phyloP scores from a whole-genome alignment of 2,888 invertebrate species.

The Apamea crenata region DNA sequence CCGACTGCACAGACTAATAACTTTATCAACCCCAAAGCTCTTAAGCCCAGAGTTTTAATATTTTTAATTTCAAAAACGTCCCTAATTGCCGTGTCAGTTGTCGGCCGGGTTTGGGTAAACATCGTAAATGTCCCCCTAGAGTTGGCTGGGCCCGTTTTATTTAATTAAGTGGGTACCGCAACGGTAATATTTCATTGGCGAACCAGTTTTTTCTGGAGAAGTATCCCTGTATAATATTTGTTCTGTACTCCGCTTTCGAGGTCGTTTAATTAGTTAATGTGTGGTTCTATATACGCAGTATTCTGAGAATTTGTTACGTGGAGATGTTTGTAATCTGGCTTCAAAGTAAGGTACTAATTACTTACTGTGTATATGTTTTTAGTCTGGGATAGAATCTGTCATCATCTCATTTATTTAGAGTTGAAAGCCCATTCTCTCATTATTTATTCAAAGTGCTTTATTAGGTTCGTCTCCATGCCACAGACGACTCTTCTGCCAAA shows the following conservation, averaged over 20 bases:
- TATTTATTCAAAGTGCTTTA: too few species aligned
- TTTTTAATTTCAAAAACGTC: slow-evolving; percentile 70
- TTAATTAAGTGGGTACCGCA: slow-evolving; percentile 70
- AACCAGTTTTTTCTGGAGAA: slow-evolving; percentile 38
- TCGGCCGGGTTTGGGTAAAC: slow-evolving; percentile 68
- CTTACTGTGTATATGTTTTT: not conserved
- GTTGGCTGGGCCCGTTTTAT: slow-evolving; percentile 67
- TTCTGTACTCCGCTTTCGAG: slow-evolving; percentile 8
- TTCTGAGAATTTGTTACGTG: not conserved
- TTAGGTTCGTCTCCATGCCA: not conserved
- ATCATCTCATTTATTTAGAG: not conserved
- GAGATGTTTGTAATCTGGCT: not conserved
- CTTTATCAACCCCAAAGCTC: slow-evolving; percentile 30
- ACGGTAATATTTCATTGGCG: slow-evolving; percentile 59
- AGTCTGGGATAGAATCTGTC: not conserved
- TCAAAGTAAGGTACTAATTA: not conserved
- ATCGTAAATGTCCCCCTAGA: slow-evolving; percentile 71
- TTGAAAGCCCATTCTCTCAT: too few species aligned
- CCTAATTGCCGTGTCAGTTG: slow-evolving; percentile 73
- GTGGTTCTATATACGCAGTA: slow-evolving; percentile 6
- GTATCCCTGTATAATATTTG: slow-evolving; percentile 45
- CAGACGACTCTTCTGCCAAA: not conserved
- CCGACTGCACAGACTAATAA: slow-evolving; percentile 22
- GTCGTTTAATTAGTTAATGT: slow-evolving; percentile 47
- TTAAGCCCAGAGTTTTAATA: slow-evolving; percentile 42